phyloP scores from a whole-genome alignment of 2,797 vertebrate genomes.

The Acipenser oxyrinchus region DNA sequence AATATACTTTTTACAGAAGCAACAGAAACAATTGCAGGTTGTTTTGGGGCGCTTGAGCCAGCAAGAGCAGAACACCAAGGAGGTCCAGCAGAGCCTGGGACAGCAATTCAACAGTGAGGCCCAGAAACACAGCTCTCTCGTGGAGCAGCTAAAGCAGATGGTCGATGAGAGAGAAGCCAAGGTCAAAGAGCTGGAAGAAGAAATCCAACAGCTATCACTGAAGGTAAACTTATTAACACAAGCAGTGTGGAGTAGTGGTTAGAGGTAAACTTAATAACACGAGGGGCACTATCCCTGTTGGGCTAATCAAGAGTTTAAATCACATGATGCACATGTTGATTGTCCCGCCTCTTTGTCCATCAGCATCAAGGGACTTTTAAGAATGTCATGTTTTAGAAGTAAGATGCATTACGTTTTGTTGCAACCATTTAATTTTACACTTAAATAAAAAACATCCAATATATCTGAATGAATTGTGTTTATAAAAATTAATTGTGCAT shows the following conservation, averaged over 20 bases:
- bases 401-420: too few relatives aligned
- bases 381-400: too few relatives aligned
- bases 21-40: constrained; percentile 76
- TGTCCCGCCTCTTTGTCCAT: too few relatives aligned
- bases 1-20: constrained; percentile 47
- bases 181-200: constrained; percentile 61
- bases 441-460: too few relatives aligned
- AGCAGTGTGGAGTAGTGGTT: neutral
- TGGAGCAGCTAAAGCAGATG: constrained; percentile 58
- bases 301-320: too few relatives aligned
- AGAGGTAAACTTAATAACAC: too few relatives aligned
- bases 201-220: constrained; percentile 46
- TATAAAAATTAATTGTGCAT: too few relatives aligned
- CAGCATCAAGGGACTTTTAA: too few relatives aligned
- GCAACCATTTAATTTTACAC: too few relatives aligned
- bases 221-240: constrained; percentile 48
- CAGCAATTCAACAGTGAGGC: constrained; percentile 42
- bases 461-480: too few relatives aligned
- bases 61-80: constrained; percentile 44
- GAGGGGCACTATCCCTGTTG: neutral
- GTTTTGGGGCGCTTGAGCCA: constrained; percentile 59
- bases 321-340: too few relatives aligned
- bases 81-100: constrained; percentile 31
- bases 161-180: constrained; percentile 64
- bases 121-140: constrained; percentile 45